Evolutionary conservation across 2,113 vertebrate species (phyloP), one percentile per base, ranked within the genome.

Genomic region (Lampris megalopsis): DNA sequence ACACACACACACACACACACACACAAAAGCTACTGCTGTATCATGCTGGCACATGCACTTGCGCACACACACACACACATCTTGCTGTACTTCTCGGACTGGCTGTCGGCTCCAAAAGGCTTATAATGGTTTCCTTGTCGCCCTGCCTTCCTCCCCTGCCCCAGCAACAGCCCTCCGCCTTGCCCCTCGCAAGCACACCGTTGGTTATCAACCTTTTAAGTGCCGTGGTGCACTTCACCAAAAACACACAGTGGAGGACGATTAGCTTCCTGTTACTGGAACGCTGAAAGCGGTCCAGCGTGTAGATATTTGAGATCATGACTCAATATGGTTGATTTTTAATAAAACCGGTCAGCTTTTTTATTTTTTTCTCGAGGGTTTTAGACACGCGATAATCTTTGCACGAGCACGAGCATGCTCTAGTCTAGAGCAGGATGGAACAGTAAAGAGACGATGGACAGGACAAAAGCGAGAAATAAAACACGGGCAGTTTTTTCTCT

Each of bases 111-210:
- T 84, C 60, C 35, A 71, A 41, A 76, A 73, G 67, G 41, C 86
- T 68, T 4, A 87, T 82, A 88, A 91, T 83, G 82, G 83, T 35
- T 54, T 66, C 81, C 79, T 89, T 91, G 88, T 91, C 81, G 73
- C 53, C 54, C 72, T 59, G 65, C 9, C 66, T 77, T 71, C 80
- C 82, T 80, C 49, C 49, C 48, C 38, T 57, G 68, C 73, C 63
- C 63, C 75, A 64, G 75, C 57, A 73, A 60, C 82, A 86, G 77
- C 71, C 62, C 75, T 80, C 67, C 42, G 73, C 54, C 63, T 62
- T 61, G 67, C 64, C 83, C 70, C 75, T 78, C 77, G 81, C 72
- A 77, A 79, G 63, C 50, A 62, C 75, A 38, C 77, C 54, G 71
- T 71, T 80, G 40, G 10, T 81, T 68, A 83, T 83, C 82, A 79